These are phyloP conservation scores for Lanistes nyassanus DNA, from an alignment of 1,140 invertebrate species.

Conservation along the genomic window DNA sequence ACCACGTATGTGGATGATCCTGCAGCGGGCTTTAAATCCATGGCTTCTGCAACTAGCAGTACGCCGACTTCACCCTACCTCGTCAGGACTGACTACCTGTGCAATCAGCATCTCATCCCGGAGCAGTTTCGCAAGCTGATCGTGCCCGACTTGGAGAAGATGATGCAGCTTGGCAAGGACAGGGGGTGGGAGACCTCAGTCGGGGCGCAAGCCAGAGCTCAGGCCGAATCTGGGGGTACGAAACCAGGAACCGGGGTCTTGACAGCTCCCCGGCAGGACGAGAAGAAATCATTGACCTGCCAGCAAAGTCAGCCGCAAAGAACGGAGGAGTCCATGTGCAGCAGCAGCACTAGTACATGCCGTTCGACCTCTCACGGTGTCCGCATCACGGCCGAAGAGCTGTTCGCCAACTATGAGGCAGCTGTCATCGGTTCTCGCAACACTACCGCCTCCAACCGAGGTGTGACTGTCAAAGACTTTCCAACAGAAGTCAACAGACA, in stretches of 20 bases:
- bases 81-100: conserved; percentile 16
- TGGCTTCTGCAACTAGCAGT: background rate
- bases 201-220: background rate
- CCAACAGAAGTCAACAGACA: too few relatives aligned
- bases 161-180: conserved; percentile 23
- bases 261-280: too few relatives aligned
- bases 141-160: conserved; percentile 24
- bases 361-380: conserved; percentile 6
- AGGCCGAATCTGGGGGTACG: too few relatives aligned
- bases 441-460: too few relatives aligned
- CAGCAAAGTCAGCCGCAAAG: too few relatives aligned
- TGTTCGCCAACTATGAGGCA: conserved; percentile 23
- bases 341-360: too few relatives aligned
- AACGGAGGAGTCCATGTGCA: too few relatives aligned
- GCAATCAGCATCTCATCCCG: conserved; percentile 25
- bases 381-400: conserved; percentile 21
- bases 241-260: too few relatives aligned
- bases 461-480: too few relatives aligned
- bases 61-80: background rate
- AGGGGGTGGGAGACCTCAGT: background rate
- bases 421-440: conserved; percentile 7
- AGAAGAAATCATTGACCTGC: too few relatives aligned
- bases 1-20: too few relatives aligned
- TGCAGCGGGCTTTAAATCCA: too few relatives aligned
- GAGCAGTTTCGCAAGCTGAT: conserved; percentile 28